Evolutionary conservation across 1,140 invertebrate genomes (phyloP), one percentile per base, ranked within the genome.

Genomic region (Nymphalis io): DNA sequence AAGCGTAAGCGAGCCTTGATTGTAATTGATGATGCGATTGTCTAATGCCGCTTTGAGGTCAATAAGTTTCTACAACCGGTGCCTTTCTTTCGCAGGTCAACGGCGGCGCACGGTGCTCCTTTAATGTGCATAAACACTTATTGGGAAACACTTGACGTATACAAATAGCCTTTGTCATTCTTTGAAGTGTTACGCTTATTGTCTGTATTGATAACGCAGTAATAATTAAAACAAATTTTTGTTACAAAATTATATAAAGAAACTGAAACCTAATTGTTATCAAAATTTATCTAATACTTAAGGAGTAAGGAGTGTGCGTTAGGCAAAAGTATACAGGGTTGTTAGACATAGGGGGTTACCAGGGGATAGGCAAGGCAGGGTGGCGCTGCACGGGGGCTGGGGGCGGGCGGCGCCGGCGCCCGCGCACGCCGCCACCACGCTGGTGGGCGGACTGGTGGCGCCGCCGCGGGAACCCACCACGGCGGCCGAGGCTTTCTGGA

Each of bases 401-500:
- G 84, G 89, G 82, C 89, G 88, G 81, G 81, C 87, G 73, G 83
- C 83, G 79, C 84, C 86, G 79, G 91, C 92, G 85, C 91, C 92
- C 84, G 92, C 92, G 85, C 92, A 93, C 89, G 87, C 91, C 83
- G 90, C 87, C 85, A 92, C 91, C 86, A 93, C 92, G 91, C 85
- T 93, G 86, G 90, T 93, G 66, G 92, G 92, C 69, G 89, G 91
- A 70, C 81, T 89, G 85, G 85, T 88, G 33, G 82, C 84, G 89
- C 90, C 89, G 89, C 91, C 92, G 85, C 88, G 93, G 90, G 93
- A 93, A 84, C 93, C 88, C 84, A 92, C 91, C 89, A 93, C 93
- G 87, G 93, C 93, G 90, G 93, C 93, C 70, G 94, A 94, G 76
- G 92, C 93, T 72, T 94, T 94, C 82, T 94, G 93, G 94, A 94